phyloP scores from a whole-genome alignment of 2,113 vertebrate genomes.

The Hydrolagus affinis region DNA sequence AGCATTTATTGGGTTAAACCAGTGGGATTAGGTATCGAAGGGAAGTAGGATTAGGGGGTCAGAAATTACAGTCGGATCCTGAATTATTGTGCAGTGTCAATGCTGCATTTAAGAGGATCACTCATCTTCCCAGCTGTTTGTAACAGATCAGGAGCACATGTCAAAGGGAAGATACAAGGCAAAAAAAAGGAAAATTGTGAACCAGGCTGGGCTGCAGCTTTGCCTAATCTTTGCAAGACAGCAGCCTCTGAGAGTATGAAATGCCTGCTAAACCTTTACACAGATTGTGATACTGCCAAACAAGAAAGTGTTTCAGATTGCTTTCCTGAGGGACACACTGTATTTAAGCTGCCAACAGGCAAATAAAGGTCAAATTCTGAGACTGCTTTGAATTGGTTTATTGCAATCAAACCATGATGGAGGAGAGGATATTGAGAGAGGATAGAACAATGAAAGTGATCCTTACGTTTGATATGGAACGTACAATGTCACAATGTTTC shows the following conservation, averaged over 20 bases:
- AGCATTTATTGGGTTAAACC: constrained; percentile 42
- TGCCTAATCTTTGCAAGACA: constrained; percentile 44
- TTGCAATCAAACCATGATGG: no score
- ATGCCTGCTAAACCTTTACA: constrained; percentile 46
- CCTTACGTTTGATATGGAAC: no score
- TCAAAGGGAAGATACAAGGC: constrained; percentile 41
- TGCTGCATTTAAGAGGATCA: constrained; percentile 50
- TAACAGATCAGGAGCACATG: constrained; percentile 35
- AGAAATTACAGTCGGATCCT: constrained; percentile 53
- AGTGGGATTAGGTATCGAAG: constrained; percentile 41
- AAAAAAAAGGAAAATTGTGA: constrained; percentile 32
- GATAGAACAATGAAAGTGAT: no score
- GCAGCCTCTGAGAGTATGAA: constrained; percentile 42
- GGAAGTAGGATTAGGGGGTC: constrained; percentile 49
- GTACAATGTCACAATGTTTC: no score
- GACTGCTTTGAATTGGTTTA: no score
- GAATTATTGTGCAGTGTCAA: constrained; percentile 52
- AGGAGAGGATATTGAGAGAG: no score
- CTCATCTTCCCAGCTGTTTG: constrained; percentile 36
- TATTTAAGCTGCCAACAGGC: constrained; percentile 40
- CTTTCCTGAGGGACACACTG: constrained; percentile 48
- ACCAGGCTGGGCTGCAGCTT: constrained; percentile 36
- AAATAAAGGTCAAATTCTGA: no score
- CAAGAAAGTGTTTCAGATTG: constrained; percentile 43
- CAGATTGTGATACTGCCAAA: constrained; percentile 46